These are phyloP conservation scores for Neuroscelio doddi DNA, from an alignment of 2,888 invertebrate species.

Conservation along the genomic window DNA sequence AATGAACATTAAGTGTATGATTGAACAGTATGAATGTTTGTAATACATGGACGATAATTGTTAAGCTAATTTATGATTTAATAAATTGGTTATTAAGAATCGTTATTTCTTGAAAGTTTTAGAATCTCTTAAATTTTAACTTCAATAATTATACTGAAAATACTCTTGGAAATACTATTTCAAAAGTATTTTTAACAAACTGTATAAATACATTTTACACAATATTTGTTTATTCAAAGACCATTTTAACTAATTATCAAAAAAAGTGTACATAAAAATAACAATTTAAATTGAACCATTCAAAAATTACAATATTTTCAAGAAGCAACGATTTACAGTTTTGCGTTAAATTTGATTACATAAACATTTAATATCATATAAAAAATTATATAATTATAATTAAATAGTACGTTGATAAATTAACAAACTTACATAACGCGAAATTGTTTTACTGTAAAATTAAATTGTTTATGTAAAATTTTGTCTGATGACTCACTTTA, in stretches of 20 bases:
- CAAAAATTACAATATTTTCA: slow-evolving; percentile 7
- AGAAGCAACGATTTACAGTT: slow-evolving; percentile 21
- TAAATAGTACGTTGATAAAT: too few species aligned
- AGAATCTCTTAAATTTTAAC: not conserved
- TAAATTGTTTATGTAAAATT: slow-evolving; percentile 5
- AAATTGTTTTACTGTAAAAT: not conserved
- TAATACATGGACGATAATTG: slow-evolving; percentile 12
- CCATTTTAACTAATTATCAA: too few species aligned
- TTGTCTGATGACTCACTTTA: slow-evolving; percentile 1
- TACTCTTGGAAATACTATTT: too few species aligned
- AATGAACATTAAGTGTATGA: slow-evolving; percentile 27
- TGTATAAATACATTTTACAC: too few species aligned
- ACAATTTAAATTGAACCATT: slow-evolving; percentile 7
- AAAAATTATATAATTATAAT: not conserved
- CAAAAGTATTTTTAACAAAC: too few species aligned
- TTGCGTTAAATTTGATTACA: slow-evolving; percentile 6
- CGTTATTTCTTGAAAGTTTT: slow-evolving; percentile 14
- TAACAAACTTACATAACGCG: too few species aligned
- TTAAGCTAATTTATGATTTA: slow-evolving; percentile 13
- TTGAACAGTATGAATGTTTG: slow-evolving; percentile 26
- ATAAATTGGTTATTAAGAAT: slow-evolving; percentile 1
- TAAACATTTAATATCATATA: not conserved
- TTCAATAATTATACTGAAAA: too few species aligned
- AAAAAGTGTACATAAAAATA: too few species aligned
- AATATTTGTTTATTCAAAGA: too few species aligned